Percentiles rank a stretch among this genome's conserved stretches.
Evolutionary conservation across 2,888 invertebrate genomes (phyloP).

Genomic region (Zaprionus lineosus): DNA sequence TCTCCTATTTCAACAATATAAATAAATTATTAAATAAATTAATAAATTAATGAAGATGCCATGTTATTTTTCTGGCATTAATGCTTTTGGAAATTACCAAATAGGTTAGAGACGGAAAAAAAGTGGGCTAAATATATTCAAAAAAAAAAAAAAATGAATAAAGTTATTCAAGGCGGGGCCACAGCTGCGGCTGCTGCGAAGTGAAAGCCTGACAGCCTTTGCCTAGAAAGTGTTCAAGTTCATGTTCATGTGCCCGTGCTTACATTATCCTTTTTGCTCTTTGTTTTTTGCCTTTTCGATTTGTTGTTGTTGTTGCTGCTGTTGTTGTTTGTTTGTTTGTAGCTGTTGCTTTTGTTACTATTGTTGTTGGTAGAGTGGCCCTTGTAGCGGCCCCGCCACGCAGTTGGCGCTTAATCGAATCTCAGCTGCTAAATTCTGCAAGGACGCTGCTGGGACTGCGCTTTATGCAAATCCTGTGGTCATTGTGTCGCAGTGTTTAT

Average conservation of each 20-base stretch:
- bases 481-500: constrained; percentile 56
- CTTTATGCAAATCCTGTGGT: constrained; percentile 68
- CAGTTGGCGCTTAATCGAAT: constrained; percentile 62
- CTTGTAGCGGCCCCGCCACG: constrained; percentile 4
- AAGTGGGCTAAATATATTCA: too few species aligned
- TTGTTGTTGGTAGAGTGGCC: constrained; percentile 7
- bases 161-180: constrained; percentile 3
- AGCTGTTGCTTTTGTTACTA: constrained; percentile 1
- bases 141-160: too few species aligned
- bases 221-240: constrained; percentile 37
- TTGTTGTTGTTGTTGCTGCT: too few species aligned
- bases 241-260: constrained; percentile 33
- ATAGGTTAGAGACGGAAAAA: too few species aligned
- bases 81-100: too few species aligned
- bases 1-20: too few species aligned
- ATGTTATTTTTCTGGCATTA: too few species aligned
- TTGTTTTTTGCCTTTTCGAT: neutral
- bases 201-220: neutral
- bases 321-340: neutral
- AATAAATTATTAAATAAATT: too few species aligned
- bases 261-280: constrained; percentile 9
- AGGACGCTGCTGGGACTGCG: constrained; percentile 58
- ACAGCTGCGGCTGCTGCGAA: constrained; percentile 1
- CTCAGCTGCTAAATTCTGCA: constrained; percentile 41
- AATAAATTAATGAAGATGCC: too few species aligned